Percentiles rank a stretch among this genome's conserved stretches.
Conservation (phyloP, 2,113 vertebrate species). For the Centrocercus urophasianus region DNA sequence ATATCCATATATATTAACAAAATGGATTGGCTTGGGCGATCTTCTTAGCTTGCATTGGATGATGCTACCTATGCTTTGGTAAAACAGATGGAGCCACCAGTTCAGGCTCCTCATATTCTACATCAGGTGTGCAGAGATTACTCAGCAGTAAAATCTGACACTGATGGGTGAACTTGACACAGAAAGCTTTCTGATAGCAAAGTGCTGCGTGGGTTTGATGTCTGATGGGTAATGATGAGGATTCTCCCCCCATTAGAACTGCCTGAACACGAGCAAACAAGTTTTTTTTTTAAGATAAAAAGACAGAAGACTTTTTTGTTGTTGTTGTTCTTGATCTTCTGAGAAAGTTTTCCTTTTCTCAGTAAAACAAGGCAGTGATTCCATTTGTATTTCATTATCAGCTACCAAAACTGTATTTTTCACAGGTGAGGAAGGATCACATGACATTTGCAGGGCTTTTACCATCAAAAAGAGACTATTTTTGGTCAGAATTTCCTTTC, state of each 20-base stretch:
- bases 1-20: background rate
- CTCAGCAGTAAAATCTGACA: background rate
- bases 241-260: background rate
- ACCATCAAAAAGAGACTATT: rapidly evolving
- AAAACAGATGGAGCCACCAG: background rate
- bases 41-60: background rate
- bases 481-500: background rate
- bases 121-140: background rate
- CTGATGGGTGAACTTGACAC: rapidly evolving
- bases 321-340: background rate
- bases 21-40: rapidly evolving
- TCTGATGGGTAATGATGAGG: background rate
- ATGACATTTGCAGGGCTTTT: background rate
- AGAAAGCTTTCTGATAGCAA: background rate
- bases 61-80: background rate
- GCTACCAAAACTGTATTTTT: background rate
- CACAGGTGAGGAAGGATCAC: background rate
- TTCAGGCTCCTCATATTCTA: background rate
- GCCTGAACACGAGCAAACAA: background rate
- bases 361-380: background rate
- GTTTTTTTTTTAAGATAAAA: background rate
- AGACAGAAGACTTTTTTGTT: background rate
- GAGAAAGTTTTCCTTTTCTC: background rate
- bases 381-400: background rate
- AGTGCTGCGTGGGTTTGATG: background rate